These are phyloP conservation scores for Epinotia demarniana DNA, from an alignment of 2,888 invertebrate genomes.

Conservation along the genomic window DNA sequence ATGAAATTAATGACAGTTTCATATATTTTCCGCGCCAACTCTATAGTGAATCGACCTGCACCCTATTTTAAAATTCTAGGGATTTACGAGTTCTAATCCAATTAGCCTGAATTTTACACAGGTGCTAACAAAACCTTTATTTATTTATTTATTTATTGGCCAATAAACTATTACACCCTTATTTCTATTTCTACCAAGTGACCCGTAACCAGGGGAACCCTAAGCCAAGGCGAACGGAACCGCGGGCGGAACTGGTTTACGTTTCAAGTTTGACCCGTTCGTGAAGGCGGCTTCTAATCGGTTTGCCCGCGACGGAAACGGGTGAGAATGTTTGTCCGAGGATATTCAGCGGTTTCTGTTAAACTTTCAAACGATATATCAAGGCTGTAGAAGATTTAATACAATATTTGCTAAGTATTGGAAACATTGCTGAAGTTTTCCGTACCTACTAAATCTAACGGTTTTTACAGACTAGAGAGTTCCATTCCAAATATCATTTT, in stretches of 20 bases:
- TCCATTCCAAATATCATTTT: too few species aligned
- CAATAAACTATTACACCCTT: constrained; percentile 7
- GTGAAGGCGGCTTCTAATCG: constrained; percentile 27
- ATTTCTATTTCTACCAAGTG: not conserved
- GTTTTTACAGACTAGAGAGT: not conserved
- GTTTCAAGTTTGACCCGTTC: constrained; percentile 9
- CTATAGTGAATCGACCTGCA: too few species aligned
- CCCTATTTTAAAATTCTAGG: not conserved
- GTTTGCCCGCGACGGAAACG: not conserved
- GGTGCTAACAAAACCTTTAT: too few species aligned
- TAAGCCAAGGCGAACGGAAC: constrained; percentile 14
- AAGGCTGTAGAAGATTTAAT: not conserved
- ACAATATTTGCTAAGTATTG: too few species aligned
- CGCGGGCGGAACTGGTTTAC: constrained; percentile 11
- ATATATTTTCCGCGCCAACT: too few species aligned
- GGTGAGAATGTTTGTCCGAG: constrained; percentile 16
- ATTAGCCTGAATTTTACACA: not conserved
- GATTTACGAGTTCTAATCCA: not conserved
- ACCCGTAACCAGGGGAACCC: constrained; percentile 18
- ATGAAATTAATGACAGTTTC: too few species aligned
- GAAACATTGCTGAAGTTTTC: too few species aligned
- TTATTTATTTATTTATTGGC: too few species aligned
- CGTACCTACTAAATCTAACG: not conserved
- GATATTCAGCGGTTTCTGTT: not conserved
- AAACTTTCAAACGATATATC: not conserved